Evolutionary conservation across 1,140 invertebrate genomes (phyloP).

Genomic region (Drosophila nigromelanica): DNA sequence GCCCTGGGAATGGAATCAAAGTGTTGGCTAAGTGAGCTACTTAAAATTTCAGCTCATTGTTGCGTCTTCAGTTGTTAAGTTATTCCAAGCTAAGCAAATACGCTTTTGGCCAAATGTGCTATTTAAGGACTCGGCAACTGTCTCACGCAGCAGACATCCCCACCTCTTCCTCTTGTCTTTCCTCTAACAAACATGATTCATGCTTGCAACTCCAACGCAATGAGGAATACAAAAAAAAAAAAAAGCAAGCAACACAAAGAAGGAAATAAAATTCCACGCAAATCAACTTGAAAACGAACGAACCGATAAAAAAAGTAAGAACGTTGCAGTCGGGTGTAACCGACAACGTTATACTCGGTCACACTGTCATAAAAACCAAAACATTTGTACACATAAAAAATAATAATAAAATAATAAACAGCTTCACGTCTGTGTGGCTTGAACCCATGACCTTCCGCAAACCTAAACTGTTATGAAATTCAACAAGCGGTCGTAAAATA

Average conservation of each 20-base stretch:
- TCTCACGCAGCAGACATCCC: slow-evolving; percentile 21
- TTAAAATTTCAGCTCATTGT: slow-evolving; percentile 12
- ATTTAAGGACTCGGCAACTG: slow-evolving; percentile 45
- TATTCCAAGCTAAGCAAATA: slow-evolving; percentile 8
- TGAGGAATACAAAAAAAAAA: not conserved
- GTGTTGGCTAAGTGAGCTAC: slow-evolving; percentile 22
- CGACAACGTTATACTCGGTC: too few species aligned
- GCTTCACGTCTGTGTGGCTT: too few species aligned
- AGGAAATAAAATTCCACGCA: slow-evolving; percentile 77
- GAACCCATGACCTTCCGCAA: too few species aligned
- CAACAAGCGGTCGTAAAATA: too few species aligned
- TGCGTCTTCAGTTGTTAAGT: slow-evolving; percentile 1
- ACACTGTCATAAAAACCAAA: too few species aligned
- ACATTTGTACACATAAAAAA: too few species aligned
- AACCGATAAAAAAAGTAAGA: slow-evolving; percentile 32
- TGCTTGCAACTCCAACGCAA: slow-evolving; percentile 45
- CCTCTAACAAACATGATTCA: slow-evolving; percentile 34
- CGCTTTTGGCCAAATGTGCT: slow-evolving; percentile 21
- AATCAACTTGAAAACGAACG: slow-evolving; percentile 69
- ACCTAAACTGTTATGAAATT: too few species aligned
- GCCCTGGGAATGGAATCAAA: slow-evolving; percentile 45
- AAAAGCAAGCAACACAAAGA: slow-evolving; percentile 15
- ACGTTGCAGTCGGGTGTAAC: too few species aligned
- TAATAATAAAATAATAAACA: too few species aligned
- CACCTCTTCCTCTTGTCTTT: not conserved